A percentile compares a stretch with the other conserved stretches of the same genome.
Conservation (phyloP, 2,113 vertebrate genomes). For the Galemys pyrenaicus region DNA sequence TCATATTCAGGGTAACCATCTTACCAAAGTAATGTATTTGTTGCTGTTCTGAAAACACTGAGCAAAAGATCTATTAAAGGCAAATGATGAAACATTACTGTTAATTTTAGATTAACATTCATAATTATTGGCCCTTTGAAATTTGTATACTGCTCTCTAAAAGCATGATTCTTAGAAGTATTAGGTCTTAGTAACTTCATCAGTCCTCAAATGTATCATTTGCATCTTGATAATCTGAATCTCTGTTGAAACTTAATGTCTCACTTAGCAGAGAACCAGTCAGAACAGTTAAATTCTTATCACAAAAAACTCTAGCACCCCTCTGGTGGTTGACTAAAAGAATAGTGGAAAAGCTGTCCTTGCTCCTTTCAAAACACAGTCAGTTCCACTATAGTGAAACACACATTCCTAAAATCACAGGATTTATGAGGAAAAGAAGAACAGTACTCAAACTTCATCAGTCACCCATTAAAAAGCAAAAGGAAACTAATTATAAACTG, state of each 20-base stretch:
- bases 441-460: not conserved
- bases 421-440: not conserved
- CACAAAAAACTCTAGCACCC: not conserved
- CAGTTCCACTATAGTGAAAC: not conserved
- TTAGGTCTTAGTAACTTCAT: not conserved
- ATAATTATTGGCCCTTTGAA: not conserved
- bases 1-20: not conserved
- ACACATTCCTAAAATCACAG: not conserved
- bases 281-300: not conserved
- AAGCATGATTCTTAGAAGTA: not conserved
- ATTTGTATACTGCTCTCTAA: not conserved
- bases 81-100: not conserved
- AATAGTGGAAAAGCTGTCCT: not conserved
- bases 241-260: not conserved
- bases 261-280: not conserved
- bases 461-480: not conserved
- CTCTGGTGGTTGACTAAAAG: not conserved
- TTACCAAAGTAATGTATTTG: not conserved
- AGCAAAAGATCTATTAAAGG: not conserved
- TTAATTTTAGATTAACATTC: not conserved
- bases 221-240: conserved; percentile 1
- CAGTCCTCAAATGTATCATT: not conserved
- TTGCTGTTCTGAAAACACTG: not conserved
- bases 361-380: not conserved
- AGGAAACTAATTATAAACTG: not conserved